A percentile compares a stretch with the other conserved stretches of the same genome.
phyloP scores from a whole-genome alignment of 2,888 invertebrate species.

The Drosophila pseudotalamancana region DNA sequence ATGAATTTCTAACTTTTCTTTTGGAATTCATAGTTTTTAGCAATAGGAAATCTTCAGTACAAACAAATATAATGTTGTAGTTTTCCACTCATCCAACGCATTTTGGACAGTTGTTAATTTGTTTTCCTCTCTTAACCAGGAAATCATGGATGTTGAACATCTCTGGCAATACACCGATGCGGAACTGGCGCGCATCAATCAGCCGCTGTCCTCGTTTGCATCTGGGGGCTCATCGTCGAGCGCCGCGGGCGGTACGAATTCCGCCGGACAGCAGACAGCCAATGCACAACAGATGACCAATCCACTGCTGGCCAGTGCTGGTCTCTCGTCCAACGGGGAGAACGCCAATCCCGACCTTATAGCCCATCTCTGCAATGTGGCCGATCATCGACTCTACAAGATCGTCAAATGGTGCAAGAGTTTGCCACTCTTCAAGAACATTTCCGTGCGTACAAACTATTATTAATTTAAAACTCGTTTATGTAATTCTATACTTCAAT shows the following conservation, averaged over 20 bases:
- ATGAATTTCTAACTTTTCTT: not conserved
- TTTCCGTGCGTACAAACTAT: conserved; percentile 89
- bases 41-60: too few relatives aligned
- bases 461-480: too few relatives aligned
- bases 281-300: conserved; percentile 85
- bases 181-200: conserved; percentile 88
- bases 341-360: conserved; percentile 93
- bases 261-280: conserved; percentile 65
- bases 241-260: conserved; percentile 47
- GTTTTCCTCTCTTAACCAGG: conserved; percentile 85
- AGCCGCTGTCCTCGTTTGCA: conserved; percentile 81
- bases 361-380: conserved; percentile 95
- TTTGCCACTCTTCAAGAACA: conserved; percentile 97
- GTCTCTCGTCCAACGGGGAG: conserved; percentile 84
- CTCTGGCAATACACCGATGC: conserved; percentile 97
- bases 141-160: conserved; percentile 98
- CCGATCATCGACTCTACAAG: conserved; percentile 97
- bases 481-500: not conserved
- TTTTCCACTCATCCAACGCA: too few relatives aligned
- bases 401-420: conserved; percentile 99
- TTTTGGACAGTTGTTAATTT: too few relatives aligned
- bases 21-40: too few relatives aligned
- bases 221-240: conserved; percentile 44
- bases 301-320: conserved; percentile 86
- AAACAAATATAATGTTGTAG: too few relatives aligned